These are phyloP conservation scores for Epizoanthus illoricatus DNA, from an alignment of 92 coral and sea anemone species.

Conservation along the genomic window DNA sequence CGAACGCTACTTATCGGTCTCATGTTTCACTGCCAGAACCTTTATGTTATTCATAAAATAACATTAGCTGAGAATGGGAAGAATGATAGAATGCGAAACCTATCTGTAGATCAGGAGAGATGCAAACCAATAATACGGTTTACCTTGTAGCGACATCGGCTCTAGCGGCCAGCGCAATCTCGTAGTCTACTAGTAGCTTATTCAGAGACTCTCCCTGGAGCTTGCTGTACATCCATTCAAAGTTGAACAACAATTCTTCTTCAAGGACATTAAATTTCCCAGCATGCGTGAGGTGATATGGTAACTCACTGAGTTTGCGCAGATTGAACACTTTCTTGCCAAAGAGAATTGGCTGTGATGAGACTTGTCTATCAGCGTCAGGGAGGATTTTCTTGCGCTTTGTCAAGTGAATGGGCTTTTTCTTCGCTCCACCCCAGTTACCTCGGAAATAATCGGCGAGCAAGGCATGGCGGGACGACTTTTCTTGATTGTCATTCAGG, in stretches of 20 bases:
- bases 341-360: conserved; percentile 76
- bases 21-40: too few relatives aligned
- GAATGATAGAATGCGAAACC: too few relatives aligned
- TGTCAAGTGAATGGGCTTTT: conserved; percentile 71
- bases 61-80: too few relatives aligned
- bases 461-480: conserved; percentile 70
- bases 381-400: conserved; percentile 80
- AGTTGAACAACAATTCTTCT: conserved; percentile 68
- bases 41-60: too few relatives aligned
- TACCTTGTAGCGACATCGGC: conserved; percentile 67
- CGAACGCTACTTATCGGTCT: too few relatives aligned
- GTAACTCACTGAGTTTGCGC: conserved; percentile 79
- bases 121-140: background rate
- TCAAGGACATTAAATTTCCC: conserved; percentile 47
- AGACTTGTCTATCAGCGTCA: conserved; percentile 82
- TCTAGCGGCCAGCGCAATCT: conserved; percentile 57
- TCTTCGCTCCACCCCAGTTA: conserved; percentile 80
- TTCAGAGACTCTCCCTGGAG: conserved; percentile 67
- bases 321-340: conserved; percentile 74
- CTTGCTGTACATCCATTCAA: conserved; percentile 79
- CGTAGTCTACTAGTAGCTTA: conserved; percentile 66
- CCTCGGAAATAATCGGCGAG: conserved; percentile 84
- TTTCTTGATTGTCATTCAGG: conserved; percentile 55
- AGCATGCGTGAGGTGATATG: conserved; percentile 66
- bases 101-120: background rate